Conservation (phyloP, 2,113 vertebrate species). For the Panthera uncia region DNA sequence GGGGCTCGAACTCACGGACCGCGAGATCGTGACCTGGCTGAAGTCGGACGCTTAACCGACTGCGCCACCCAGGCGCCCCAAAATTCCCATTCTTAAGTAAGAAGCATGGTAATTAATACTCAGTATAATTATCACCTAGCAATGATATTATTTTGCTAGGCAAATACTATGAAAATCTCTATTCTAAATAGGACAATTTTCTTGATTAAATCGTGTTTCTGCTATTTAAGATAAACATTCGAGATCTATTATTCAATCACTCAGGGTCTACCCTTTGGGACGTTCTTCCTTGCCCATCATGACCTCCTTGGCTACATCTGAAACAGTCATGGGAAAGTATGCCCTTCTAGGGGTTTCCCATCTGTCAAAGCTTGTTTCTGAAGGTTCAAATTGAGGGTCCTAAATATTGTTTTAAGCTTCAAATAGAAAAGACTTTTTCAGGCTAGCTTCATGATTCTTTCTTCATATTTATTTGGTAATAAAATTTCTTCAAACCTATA, state of each 20-base stretch:
- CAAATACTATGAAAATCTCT: background rate
- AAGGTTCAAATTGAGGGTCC: background rate
- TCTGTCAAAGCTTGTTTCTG: background rate
- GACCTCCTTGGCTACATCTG: background rate
- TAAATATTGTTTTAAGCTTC: background rate
- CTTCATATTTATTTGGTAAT: constrained; percentile 16
- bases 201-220: background rate
- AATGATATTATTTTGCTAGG: background rate
- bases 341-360: background rate
- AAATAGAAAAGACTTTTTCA: background rate
- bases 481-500: background rate
- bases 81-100: background rate
- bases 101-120: background rate
- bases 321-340: background rate
- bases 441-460: background rate
- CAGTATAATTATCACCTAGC: background rate
- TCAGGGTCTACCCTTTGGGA: background rate
- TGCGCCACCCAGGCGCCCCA: background rate
- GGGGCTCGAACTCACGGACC: too few species aligned
- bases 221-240: background rate
- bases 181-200: background rate
- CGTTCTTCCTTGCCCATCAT: background rate
- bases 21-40: too few species aligned
- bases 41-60: too few species aligned
- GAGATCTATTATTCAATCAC: background rate